phyloP scores from a whole-genome alignment of 2,797 vertebrate genomes.

The Glyptemys insculpta region DNA sequence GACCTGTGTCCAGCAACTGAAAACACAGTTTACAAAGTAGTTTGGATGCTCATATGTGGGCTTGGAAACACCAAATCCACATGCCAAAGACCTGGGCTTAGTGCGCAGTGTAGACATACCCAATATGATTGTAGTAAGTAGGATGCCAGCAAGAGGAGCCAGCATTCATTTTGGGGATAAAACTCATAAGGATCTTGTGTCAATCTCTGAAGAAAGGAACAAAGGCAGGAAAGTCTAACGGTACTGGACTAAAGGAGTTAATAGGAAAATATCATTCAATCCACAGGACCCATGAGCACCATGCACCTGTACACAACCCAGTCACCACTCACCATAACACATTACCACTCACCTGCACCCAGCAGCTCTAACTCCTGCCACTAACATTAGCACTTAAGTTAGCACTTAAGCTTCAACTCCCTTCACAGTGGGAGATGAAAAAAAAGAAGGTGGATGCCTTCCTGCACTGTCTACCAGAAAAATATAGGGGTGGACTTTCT shows the following conservation, averaged over 20 bases:
- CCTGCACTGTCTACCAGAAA: not conserved
- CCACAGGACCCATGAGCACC: not conserved
- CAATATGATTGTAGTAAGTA: not conserved
- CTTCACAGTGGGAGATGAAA: not conserved
- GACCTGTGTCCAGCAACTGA: not conserved
- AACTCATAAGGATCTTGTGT: not conserved
- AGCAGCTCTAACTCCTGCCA: not conserved
- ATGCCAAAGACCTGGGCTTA: not conserved
- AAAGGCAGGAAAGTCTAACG: not conserved
- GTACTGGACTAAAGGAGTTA: not conserved
- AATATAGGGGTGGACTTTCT: not conserved
- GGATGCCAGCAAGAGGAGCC: not conserved
- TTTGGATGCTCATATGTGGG: no score
- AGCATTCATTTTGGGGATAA: not conserved
- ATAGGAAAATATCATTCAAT: not conserved
- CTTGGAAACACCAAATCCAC: not conserved
- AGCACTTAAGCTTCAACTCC: not conserved
- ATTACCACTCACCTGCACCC: not conserved
- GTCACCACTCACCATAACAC: not conserved
- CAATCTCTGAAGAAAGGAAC: not conserved
- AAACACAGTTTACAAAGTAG: not conserved
- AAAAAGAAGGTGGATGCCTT: not conserved
- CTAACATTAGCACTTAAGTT: not conserved
- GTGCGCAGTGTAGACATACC: not conserved
- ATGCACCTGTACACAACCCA: not conserved